These are phyloP conservation scores for Planococcus citri DNA, from an alignment of 1,140 invertebrate genomes.

Conservation along the genomic window DNA sequence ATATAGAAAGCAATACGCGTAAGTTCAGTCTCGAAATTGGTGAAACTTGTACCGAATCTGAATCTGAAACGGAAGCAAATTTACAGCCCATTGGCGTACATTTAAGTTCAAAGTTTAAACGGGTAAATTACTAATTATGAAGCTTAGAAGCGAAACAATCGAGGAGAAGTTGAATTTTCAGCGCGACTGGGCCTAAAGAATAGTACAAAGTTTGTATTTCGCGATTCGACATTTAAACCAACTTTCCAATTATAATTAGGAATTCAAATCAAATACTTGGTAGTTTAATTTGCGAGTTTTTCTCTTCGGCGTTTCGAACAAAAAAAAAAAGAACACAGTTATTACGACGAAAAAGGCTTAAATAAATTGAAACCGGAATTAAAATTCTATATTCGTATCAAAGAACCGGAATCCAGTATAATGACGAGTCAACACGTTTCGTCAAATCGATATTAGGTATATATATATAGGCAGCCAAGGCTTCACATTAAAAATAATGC, in stretches of 20 bases:
- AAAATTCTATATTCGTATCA: neutral
- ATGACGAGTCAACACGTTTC: no score
- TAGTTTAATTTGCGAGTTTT: neutral
- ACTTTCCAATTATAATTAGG: neutral
- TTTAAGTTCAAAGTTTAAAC: no score
- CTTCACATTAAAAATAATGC: neutral
- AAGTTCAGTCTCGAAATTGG: no score
- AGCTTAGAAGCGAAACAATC: neutral
- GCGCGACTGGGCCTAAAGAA: neutral
- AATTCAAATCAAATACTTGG: neutral
- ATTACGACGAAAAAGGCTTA: no score
- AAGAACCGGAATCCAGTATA: neutral
- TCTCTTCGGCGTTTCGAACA: no score
- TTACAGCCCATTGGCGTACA: no score
- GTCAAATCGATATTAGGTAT: neutral
- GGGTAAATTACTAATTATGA: neutral
- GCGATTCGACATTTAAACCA: no score
- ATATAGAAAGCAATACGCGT: no score
- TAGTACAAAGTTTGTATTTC: no score
- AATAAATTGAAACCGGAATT: neutral
- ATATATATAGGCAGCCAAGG: neutral
- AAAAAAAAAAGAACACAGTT: no score
- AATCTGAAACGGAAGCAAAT: no score
- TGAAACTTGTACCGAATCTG: no score
- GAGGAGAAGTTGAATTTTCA: neutral